Conservation (phyloP, 2,113 vertebrate species). For the Xenotilapia caudafasciata region DNA sequence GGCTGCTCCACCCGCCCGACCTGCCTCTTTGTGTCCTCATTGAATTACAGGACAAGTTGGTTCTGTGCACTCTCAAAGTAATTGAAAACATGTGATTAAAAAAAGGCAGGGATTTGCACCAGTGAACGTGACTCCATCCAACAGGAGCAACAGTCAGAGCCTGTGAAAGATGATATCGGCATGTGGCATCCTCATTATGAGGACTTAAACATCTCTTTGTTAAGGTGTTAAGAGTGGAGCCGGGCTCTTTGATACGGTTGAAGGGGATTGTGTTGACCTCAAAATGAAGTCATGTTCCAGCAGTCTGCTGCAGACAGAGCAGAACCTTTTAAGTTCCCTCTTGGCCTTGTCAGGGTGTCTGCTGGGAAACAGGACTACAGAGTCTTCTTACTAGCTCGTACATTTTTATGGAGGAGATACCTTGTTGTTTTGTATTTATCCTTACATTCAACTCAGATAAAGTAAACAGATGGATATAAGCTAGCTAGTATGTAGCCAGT, state of each 20-base stretch:
- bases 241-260: neutral
- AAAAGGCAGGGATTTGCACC: conserved; percentile 27
- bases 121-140: conserved; percentile 33
- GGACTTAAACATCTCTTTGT: conserved; percentile 38
- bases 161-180: conserved; percentile 48
- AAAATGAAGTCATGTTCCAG: conserved; percentile 42
- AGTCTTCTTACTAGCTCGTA: neutral
- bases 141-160: conserved; percentile 11
- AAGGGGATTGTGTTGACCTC: conserved; percentile 20
- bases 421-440: neutral
- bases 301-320: conserved; percentile 18
- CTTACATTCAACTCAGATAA: neutral
- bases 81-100: conserved; percentile 62
- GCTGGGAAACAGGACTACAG: neutral
- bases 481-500: neutral
- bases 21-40: conserved; percentile 53
- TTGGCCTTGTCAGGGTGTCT: conserved; percentile 3
- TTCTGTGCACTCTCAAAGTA: conserved; percentile 24
- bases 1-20: neutral
- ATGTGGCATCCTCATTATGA: conserved; percentile 48
- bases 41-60: conserved; percentile 60
- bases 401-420: neutral
- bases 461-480: neutral
- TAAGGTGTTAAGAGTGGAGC: conserved; percentile 1
- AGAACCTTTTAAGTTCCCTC: conserved; percentile 6